Conservation (phyloP, 2,113 vertebrate species). For the Malurus elegans region DNA sequence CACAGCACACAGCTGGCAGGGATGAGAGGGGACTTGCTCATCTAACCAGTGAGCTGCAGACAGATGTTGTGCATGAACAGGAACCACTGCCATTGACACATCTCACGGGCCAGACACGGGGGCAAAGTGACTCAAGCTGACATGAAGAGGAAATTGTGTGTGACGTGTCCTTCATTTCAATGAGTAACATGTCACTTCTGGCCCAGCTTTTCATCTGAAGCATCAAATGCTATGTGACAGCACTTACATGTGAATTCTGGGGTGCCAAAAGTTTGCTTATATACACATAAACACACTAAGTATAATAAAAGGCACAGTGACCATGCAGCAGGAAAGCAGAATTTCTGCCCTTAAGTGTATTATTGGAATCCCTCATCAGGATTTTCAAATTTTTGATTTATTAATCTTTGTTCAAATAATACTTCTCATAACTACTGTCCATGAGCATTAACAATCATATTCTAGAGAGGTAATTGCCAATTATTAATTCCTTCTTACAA, state of each 20-base stretch:
- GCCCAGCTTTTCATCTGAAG: constrained; percentile 7
- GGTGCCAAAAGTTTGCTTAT: background rate
- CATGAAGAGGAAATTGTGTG: constrained; percentile 17
- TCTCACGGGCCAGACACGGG: constrained; percentile 10
- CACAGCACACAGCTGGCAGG: background rate
- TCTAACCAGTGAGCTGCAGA: constrained; percentile 22
- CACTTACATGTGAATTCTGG: background rate
- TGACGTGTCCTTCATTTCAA: constrained; percentile 60
- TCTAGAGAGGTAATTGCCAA: background rate
- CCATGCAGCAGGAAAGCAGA: background rate
- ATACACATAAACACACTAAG: background rate
- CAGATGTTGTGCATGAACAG: constrained; percentile 19
- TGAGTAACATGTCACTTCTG: constrained; percentile 40
- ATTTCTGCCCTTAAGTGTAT: background rate
- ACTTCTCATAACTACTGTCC: background rate
- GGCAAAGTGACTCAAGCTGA: constrained; percentile 24
- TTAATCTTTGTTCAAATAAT: background rate
- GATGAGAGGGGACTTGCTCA: background rate
- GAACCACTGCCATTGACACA: constrained; percentile 27
- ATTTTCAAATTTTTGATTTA: background rate
- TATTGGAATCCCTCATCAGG: background rate
- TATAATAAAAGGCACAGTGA: background rate
- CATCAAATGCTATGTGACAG: constrained; percentile 52
- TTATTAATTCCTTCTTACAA: background rate
- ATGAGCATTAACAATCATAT: background rate